Base-by-base conservation (phyloP, 2,888 invertebrate genomes). In the Agrypnus murinus region DNA sequence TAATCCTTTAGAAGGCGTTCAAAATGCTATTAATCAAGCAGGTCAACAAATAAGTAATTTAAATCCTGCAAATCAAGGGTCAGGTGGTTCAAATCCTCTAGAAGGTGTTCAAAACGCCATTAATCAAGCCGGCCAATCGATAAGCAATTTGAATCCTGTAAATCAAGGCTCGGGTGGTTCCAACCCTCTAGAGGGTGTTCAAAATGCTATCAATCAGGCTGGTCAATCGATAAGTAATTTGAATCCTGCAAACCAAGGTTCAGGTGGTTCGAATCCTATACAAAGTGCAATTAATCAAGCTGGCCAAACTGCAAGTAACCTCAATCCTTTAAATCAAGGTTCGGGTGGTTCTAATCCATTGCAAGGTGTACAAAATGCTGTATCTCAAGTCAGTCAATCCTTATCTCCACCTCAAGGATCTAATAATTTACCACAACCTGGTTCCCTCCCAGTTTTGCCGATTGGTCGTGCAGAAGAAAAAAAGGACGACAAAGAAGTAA, bases 281-380 rank as follows among this genome's bases (percentile, higher is more conserved):
- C 68, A 72, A 65, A 63, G 63, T 38, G 71, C 66, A 8, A 25
- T 25, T 25, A 50, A 25, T 68, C 69, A 70, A 25, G 62, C 70
- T 40, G 69, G 73, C 9, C 62, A 65, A 62, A 58, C 65, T 12
- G 34, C 73, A 17, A 65, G 45, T 10, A 69, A 71, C 64, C 63
- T 75, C 7, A 78, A 78, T 66, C 75, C 77, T 8, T 77, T 78
- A 38, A 71, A 74, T 58, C 77, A 65, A 19, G 60, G 69, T 31
- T 70, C 76, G 12, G 65, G 64, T 31, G 40, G 69, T 69, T 71
- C n/a, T 3, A 76, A 77, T 65, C 69, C 66, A 38, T 75, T 76
- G 40, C 73, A 68, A 32, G 31, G 71, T 38, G 50, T 74, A 43
- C 74, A 74, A 62, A 70, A 64, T 32, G 36, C 34, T 10, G 64